These are phyloP conservation scores for Neoitamus cyanurus DNA, from an alignment of 2,888 invertebrate genomes.

Conservation along the genomic window DNA sequence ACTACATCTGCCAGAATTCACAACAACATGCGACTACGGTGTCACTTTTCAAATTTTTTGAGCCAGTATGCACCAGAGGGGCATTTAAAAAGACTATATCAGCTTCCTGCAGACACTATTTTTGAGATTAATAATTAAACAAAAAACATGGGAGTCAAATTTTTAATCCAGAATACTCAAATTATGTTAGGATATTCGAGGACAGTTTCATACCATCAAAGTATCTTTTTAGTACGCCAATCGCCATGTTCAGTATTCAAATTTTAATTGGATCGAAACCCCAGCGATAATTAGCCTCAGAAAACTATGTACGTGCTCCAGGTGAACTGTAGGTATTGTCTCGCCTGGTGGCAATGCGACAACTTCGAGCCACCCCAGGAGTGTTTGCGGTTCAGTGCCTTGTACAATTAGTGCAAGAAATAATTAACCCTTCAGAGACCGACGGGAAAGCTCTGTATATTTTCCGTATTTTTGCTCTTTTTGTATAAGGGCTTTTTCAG, in stretches of 20 bases:
- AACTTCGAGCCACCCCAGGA: background rate
- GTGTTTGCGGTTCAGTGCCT: constrained; percentile 6
- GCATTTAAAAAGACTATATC: too few species aligned
- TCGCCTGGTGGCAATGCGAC: background rate
- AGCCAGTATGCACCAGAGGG: too few species aligned
- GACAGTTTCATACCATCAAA: background rate
- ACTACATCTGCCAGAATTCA: too few species aligned
- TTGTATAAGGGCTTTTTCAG: background rate
- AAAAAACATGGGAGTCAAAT: too few species aligned
- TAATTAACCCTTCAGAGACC: constrained; percentile 25
- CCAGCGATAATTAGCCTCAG: background rate
- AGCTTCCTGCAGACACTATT: too few species aligned
- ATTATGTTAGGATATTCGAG: too few species aligned
- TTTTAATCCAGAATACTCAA: too few species aligned
- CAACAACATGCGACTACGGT: too few species aligned
- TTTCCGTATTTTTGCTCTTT: background rate
- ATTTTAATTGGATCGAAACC: constrained; percentile 16
- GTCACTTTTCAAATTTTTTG: too few species aligned
- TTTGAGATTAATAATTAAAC: too few species aligned
- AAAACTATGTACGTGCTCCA: background rate
- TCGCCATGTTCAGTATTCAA: background rate
- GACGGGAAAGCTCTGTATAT: background rate
- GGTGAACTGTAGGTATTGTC: background rate
- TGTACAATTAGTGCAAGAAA: constrained; percentile 16
- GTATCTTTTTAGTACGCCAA: background rate